A percentile compares a stretch with the other conserved stretches of the same genome.
These are phyloP conservation scores for Xerus rutilus DNA, from an alignment of 2,797 vertebrate genomes.

Conservation along the genomic window DNA sequence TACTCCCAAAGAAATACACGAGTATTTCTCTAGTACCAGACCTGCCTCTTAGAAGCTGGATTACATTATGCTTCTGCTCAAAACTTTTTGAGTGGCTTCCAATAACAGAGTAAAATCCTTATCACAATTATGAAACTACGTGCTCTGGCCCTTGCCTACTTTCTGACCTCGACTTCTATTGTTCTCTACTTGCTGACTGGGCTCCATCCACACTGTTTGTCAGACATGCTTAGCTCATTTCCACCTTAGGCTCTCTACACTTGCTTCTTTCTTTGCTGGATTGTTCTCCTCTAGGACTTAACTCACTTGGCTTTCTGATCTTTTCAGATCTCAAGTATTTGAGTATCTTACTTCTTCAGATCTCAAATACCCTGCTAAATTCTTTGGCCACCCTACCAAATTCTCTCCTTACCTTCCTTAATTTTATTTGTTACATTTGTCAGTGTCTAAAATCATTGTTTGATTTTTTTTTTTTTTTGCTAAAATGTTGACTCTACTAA, in stretches of 20 bases:
- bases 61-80: not conserved
- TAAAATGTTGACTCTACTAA: slow-evolving; percentile 6
- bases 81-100: not conserved
- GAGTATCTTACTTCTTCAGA: not conserved
- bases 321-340: not conserved
- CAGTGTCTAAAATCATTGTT: not conserved
- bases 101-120: not conserved
- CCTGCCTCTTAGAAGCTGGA: not conserved
- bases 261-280: not conserved
- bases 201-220: not conserved
- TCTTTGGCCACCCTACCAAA: not conserved
- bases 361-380: not conserved
- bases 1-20: not conserved
- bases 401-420: not conserved
- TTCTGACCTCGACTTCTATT: not conserved
- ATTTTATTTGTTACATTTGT: not conserved
- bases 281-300: not conserved
- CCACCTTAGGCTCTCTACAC: not conserved
- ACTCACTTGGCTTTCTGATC: not conserved
- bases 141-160: not conserved
- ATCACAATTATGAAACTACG: not conserved
- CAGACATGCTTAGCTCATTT: not conserved
- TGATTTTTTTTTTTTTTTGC: not conserved
- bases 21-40: not conserved
- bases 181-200: not conserved